Conservation (phyloP, 2,888 invertebrate genomes). For the Neelides folsomi region DNA sequence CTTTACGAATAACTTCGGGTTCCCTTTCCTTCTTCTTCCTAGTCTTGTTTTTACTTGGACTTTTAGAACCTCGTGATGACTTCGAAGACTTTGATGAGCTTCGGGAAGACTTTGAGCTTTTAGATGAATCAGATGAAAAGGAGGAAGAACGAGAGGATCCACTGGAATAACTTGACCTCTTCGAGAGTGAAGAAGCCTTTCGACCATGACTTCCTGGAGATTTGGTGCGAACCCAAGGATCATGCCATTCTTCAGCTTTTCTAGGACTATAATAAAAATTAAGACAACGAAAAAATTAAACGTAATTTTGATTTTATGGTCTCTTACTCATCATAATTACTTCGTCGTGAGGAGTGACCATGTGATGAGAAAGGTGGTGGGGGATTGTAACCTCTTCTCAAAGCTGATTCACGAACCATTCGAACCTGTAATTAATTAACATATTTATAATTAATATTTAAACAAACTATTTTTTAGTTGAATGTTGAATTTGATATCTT, state of each 20-base stretch:
- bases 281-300: too few relatives aligned
- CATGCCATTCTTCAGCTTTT: constrained; percentile 76
- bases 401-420: constrained; percentile 24
- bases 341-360: constrained; percentile 5
- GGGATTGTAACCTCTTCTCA: constrained; percentile 12
- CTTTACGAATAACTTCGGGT: constrained; percentile 14
- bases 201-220: constrained; percentile 38
- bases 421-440: constrained; percentile 8
- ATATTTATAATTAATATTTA: too few relatives aligned
- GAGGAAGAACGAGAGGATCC: constrained; percentile 21
- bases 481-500: too few relatives aligned
- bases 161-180: constrained; percentile 19
- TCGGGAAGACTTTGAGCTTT: constrained; percentile 8
- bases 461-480: too few relatives aligned
- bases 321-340: constrained; percentile 15
- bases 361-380: constrained; percentile 4
- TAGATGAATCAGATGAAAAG: constrained; percentile 17
- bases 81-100: constrained; percentile 17
- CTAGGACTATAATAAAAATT: constrained; percentile 8
- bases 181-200: constrained; percentile 16
- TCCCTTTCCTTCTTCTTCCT: constrained; percentile 11
- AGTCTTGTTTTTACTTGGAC: constrained; percentile 9
- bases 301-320: too few relatives aligned
- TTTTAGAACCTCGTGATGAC: constrained; percentile 15
- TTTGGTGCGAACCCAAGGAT: constrained; percentile 80